These are phyloP conservation scores for Timema cristinae DNA, from an alignment of 2,888 invertebrate species.

Conservation along the genomic window DNA sequence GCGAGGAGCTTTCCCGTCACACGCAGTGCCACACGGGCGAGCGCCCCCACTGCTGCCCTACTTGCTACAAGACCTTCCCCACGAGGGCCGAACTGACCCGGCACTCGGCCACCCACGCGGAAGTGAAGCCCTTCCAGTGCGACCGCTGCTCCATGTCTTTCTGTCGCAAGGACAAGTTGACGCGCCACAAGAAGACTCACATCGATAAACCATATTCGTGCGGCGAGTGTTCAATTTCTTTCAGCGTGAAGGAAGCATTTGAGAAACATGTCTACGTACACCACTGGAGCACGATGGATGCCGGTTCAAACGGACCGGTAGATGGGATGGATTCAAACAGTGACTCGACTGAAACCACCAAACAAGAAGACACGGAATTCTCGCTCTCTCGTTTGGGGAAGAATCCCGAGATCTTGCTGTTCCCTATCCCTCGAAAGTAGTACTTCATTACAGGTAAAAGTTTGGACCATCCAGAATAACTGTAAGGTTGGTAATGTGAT, in stretches of 20 bases:
- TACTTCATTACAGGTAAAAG: neutral
- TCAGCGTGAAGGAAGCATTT: neutral
- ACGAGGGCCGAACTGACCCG: slow-evolving; percentile 19
- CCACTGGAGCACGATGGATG: neutral
- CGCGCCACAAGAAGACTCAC: slow-evolving; percentile 21
- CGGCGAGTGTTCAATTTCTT: neutral
- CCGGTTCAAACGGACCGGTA: no score
- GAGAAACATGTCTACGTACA: neutral
- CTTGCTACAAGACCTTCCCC: slow-evolving; percentile 21
- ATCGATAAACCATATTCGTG: slow-evolving; percentile 1
- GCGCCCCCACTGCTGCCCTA: slow-evolving; percentile 18
- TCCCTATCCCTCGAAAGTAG: slow-evolving; percentile 12
- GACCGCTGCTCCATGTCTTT: slow-evolving; percentile 21
- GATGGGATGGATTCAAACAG: no score
- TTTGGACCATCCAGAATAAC: no score
- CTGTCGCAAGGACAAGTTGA: slow-evolving; percentile 21
- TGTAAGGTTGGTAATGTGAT: no score
- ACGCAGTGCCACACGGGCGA: slow-evolving; percentile 21
- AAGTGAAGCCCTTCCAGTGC: slow-evolving; percentile 23
- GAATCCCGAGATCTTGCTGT: slow-evolving; percentile 15
- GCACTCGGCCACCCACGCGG: slow-evolving; percentile 19
- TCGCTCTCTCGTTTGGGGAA: slow-evolving; percentile 15
- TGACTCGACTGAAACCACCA: no score
- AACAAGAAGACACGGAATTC: neutral
- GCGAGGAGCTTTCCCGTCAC: slow-evolving; percentile 18